Conservation (phyloP, 2,797 vertebrate species). For the Gobio occitaniae region DNA sequence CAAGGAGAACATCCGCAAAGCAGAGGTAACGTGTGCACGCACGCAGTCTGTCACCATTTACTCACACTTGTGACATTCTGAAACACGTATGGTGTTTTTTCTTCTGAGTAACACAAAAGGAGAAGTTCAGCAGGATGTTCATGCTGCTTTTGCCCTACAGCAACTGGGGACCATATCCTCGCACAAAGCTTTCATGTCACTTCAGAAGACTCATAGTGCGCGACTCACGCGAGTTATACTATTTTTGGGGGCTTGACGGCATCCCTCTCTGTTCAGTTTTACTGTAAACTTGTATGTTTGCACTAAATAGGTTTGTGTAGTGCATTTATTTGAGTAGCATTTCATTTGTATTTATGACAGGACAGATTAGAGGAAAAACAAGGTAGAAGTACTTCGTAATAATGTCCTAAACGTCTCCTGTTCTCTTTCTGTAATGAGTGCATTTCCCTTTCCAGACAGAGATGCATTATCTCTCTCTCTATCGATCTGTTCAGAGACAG, state of each 20-base stretch:
- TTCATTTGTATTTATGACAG: neutral
- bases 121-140: neutral
- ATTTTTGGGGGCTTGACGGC: neutral
- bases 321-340: neutral
- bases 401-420: neutral
- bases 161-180: neutral
- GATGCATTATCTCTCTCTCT: constrained; percentile 10
- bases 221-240: neutral
- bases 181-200: too few species aligned
- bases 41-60: neutral
- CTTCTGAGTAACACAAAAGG: neutral
- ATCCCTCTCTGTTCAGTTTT: neutral
- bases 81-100: neutral
- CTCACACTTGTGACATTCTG: neutral
- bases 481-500: constrained; percentile 42
- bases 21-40: constrained; percentile 81
- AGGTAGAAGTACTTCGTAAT: neutral
- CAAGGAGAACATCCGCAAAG: constrained; percentile 93
- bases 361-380: neutral
- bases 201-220: neutral
- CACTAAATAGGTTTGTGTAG: neutral
- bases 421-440: constrained; percentile 19
- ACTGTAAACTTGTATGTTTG: neutral
- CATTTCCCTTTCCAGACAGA: neutral
- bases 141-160: neutral